Conservation (phyloP, 2,113 vertebrate genomes). For the Tauraco erythrolophus region DNA sequence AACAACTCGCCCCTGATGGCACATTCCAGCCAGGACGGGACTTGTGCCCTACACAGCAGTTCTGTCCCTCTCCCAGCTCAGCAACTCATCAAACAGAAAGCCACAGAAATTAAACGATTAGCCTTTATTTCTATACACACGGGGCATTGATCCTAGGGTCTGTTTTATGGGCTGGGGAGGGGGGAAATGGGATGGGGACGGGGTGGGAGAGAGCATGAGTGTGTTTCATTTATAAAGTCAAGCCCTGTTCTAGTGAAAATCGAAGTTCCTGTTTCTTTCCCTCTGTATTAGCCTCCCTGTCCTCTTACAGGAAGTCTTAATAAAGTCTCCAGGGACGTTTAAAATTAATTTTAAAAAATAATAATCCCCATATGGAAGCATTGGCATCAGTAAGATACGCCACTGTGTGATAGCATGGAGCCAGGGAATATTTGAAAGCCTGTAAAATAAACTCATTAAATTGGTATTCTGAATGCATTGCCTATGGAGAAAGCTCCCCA, state of each 20-base stretch:
- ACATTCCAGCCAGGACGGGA: not conserved
- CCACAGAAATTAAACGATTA: not conserved
- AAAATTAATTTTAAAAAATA: conserved; percentile 13
- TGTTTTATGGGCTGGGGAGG: conserved; percentile 24
- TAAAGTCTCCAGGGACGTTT: conserved; percentile 44
- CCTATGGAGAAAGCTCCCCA: not conserved
- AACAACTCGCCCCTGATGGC: not conserved
- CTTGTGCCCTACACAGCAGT: not conserved
- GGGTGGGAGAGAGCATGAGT: not conserved
- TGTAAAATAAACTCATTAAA: conserved; percentile 32
- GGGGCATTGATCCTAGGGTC: conserved; percentile 33
- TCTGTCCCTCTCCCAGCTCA: not conserved
- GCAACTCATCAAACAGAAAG: not conserved
- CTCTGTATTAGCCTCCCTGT: conserved; percentile 32
- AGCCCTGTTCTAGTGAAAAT: conserved; percentile 12
- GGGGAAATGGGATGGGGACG: not conserved
- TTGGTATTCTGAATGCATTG: not conserved
- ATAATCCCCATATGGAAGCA: not conserved
- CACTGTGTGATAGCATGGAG: not conserved
- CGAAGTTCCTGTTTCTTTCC: not conserved
- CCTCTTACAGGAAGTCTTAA: conserved; percentile 52
- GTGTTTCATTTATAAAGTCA: not conserved
- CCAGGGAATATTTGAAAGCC: conserved; percentile 24
- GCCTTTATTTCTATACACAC: conserved; percentile 42
- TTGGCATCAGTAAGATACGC: not conserved